Evolutionary conservation across 2,888 invertebrate genomes (phyloP).

Genomic region (Anarsia innoxiella): DNA sequence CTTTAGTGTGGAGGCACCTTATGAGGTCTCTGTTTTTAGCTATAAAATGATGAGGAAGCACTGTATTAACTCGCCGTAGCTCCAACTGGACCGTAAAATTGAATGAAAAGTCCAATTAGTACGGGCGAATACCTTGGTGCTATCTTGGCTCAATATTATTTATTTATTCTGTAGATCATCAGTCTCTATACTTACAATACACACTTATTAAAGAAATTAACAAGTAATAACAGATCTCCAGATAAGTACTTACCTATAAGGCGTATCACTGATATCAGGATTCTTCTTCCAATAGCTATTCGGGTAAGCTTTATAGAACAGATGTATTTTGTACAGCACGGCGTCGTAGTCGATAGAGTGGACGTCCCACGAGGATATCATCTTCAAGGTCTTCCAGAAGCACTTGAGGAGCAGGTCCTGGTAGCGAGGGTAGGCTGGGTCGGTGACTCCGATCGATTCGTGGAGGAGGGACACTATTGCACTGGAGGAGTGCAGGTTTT

Average conservation of each 20-base stretch:
- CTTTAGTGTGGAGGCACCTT: no score
- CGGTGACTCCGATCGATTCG: constrained; percentile 83
- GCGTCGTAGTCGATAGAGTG: constrained; percentile 85
- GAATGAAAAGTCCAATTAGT: no score
- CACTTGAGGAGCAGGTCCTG: constrained; percentile 93
- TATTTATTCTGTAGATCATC: no score
- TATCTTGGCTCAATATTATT: no score
- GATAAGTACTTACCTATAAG: constrained; percentile 70
- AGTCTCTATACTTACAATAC: no score
- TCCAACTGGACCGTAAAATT: no score
- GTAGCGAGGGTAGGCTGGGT: constrained; percentile 78
- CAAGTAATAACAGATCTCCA: neutral
- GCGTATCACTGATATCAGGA: constrained; percentile 84
- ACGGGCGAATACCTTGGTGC: no score
- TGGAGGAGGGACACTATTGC: constrained; percentile 92
- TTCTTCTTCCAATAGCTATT: constrained; percentile 90
- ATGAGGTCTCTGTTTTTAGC: no score
- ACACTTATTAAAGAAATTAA: no score
- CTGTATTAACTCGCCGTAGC: no score
- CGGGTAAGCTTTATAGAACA: constrained; percentile 92
- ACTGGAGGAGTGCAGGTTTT: constrained; percentile 56
- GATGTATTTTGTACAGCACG: constrained; percentile 88
- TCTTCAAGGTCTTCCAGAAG: constrained; percentile 94
- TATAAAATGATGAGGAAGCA: no score
- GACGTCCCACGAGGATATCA: constrained; percentile 86